Evolutionary conservation across 2,797 vertebrate genomes (phyloP).

Genomic region (Gila robusta): DNA sequence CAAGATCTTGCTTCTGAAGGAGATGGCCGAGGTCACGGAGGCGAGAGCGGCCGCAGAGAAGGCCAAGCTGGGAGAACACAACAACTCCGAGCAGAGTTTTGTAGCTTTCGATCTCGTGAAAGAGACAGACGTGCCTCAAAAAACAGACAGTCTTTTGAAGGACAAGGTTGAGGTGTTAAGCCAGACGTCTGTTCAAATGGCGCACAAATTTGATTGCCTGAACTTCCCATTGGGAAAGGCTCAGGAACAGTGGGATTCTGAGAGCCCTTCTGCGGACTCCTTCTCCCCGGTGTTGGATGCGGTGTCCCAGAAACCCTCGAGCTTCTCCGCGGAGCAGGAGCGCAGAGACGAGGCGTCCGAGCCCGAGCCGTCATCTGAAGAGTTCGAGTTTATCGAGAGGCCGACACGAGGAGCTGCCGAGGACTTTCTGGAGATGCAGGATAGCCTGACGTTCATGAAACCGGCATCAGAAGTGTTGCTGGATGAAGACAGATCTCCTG

Average conservation of each 20-base stretch:
- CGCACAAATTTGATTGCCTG: conserved; percentile 72
- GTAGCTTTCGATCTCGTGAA: conserved; percentile 93
- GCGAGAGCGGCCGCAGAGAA: conserved; percentile 69
- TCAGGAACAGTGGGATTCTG: conserved; percentile 78
- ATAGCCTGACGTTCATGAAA: conserved; percentile 76
- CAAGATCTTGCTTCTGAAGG: conserved; percentile 82
- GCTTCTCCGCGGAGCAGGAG: conserved; percentile 78
- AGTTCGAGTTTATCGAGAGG: conserved; percentile 84
- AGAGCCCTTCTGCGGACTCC: conserved; percentile 80
- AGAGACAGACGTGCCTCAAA: conserved; percentile 76
- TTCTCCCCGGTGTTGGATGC: conserved; percentile 81
- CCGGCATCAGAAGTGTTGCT: conserved; percentile 69
- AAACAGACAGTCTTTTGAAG: conserved; percentile 54
- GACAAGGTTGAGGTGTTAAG: conserved; percentile 71
- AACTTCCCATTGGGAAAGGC: conserved; percentile 69
- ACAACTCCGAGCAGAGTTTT: conserved; percentile 81
- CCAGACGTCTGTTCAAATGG: conserved; percentile 67
- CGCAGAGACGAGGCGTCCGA: conserved; percentile 78
- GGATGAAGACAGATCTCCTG: conserved; percentile 67
- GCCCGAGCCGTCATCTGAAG: conserved; percentile 82
- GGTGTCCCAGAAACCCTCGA: conserved; percentile 78
- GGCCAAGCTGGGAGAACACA: conserved; percentile 71
- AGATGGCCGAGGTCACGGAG: conserved; percentile 76
- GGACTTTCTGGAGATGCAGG: conserved; percentile 80
- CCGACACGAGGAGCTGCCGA: conserved; percentile 78